Conservation (phyloP, 2,888 invertebrate genomes). For the Drosophila robusta region DNA sequence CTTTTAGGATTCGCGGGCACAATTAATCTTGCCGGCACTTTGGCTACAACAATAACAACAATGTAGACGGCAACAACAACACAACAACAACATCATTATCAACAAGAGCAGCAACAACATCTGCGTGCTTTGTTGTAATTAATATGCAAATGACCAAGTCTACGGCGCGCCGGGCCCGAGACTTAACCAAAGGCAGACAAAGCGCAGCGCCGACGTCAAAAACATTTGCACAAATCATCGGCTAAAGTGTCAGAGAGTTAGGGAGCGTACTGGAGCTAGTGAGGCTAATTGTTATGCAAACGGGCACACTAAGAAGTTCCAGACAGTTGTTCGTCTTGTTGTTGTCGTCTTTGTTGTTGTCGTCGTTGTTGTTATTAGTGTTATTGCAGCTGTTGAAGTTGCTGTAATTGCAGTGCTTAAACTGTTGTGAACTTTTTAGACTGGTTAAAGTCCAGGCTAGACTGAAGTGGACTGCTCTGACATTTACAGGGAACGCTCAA, state of each 20-base stretch:
- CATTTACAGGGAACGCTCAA: background rate
- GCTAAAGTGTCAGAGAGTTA: slow-evolving; percentile 48
- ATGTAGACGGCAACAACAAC: background rate
- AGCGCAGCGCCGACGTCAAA: slow-evolving; percentile 67
- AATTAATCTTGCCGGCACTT: slow-evolving; percentile 70
- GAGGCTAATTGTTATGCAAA: slow-evolving; percentile 71
- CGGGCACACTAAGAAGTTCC: slow-evolving; percentile 40
- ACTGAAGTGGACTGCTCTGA: background rate
- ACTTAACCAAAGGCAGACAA: slow-evolving; percentile 39
- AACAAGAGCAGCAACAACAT: slow-evolving; percentile 24
- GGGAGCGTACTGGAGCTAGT: slow-evolving; percentile 19
- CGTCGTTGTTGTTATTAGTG: too few relatives aligned
- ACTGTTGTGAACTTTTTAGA: slow-evolving; percentile 27
- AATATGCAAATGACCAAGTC: slow-evolving; percentile 70
- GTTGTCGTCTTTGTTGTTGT: slow-evolving; percentile 5
- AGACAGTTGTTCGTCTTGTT: slow-evolving; percentile 30
- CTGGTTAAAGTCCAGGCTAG: slow-evolving; percentile 32
- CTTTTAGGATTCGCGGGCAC: slow-evolving; percentile 53
- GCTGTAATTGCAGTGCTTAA: slow-evolving; percentile 40
- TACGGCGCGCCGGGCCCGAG: slow-evolving; percentile 22
- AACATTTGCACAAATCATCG: slow-evolving; percentile 74
- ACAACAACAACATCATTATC: slow-evolving; percentile 15
- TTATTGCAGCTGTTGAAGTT: background rate
- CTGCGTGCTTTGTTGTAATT: slow-evolving; percentile 71
- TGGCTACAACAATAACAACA: slow-evolving; percentile 19